These are phyloP conservation scores for Cochlearius cochlearius DNA, from an alignment of 2,113 vertebrate genomes.

Conservation along the genomic window DNA sequence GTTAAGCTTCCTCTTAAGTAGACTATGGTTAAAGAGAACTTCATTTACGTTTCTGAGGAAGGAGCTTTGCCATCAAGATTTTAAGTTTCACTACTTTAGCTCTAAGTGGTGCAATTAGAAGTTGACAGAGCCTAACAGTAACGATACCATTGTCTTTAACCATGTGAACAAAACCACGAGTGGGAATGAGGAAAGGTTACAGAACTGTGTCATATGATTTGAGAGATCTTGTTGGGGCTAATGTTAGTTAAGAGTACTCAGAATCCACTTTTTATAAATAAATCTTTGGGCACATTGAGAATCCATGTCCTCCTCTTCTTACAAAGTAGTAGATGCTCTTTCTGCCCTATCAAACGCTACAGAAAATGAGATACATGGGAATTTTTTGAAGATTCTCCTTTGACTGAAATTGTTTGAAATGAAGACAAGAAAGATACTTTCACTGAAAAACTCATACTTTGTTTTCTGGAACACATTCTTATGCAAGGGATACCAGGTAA, in stretches of 20 bases:
- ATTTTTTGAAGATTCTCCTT: neutral
- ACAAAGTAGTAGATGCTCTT: neutral
- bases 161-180: neutral
- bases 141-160: neutral
- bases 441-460: neutral
- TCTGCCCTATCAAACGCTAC: neutral
- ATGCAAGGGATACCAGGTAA: neutral
- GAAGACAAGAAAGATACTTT: neutral
- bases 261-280: neutral
- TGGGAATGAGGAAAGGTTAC: neutral
- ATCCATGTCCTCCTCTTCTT: neutral
- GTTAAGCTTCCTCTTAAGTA: neutral
- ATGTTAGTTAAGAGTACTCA: neutral
- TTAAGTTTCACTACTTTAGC: neutral
- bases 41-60: neutral
- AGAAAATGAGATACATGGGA: neutral
- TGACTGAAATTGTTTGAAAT: neutral
- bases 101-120: neutral
- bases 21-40: neutral
- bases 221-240: neutral
- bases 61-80: neutral
- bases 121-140: neutral
- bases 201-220: neutral
- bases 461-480: neutral
- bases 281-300: conserved; percentile 22